Conservation (phyloP, 2,797 vertebrate genomes). For the Enteromius viviparus region DNA sequence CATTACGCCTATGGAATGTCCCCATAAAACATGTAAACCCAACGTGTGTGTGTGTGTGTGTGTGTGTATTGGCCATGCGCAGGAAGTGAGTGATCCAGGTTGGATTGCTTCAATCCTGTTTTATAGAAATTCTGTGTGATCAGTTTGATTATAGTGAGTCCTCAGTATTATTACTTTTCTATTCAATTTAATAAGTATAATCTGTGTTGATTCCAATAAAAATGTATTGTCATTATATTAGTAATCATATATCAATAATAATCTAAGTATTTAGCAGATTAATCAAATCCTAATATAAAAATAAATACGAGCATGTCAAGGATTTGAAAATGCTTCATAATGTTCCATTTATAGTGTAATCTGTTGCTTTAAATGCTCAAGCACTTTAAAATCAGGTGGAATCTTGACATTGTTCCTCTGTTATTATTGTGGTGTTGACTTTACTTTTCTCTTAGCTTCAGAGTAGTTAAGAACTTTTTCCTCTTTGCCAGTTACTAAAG, state of each 20-base stretch:
- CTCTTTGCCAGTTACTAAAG: not conserved
- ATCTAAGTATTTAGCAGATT: not conserved
- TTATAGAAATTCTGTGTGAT: not conserved
- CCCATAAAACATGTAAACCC: no score
- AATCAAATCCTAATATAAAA: not conserved
- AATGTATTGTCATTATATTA: not conserved
- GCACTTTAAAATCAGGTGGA: not conserved
- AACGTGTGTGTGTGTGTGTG: slow-evolving; percentile 15
- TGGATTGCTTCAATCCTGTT: slow-evolving; percentile 4
- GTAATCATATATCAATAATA: not conserved
- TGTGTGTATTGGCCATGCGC: not conserved
- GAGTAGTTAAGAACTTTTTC: not conserved
- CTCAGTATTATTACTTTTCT: not conserved
- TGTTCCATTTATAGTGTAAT: not conserved
- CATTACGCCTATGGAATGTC: no score
- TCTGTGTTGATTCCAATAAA: not conserved
- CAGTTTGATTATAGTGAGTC: not conserved
- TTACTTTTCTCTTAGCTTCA: not conserved
- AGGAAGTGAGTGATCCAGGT: slow-evolving; percentile 38
- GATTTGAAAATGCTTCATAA: not conserved
- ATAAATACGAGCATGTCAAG: not conserved
- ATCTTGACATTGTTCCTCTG: not conserved
- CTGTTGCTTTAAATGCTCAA: not conserved
- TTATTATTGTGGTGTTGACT: not conserved
- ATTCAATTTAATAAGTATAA: not conserved